Base-by-base conservation (phyloP, 2,113 vertebrate species). In the Menura novaehollandiae region DNA sequence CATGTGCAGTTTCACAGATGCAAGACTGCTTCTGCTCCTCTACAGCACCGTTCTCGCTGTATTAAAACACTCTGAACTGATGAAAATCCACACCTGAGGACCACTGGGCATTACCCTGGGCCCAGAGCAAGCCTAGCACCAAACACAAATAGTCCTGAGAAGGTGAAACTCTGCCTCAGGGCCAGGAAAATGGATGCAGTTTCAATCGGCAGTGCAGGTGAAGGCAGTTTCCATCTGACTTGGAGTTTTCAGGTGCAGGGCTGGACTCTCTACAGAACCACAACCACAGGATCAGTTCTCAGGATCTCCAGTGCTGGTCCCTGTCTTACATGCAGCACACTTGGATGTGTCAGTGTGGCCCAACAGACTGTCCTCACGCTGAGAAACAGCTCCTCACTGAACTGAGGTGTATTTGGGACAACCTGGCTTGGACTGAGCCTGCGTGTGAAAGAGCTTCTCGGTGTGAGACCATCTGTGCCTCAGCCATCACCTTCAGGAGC, bases 401-500 rank as follows among this genome's bases (percentile, higher is more conserved):
- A 74, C 1, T 59, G 23, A 44, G 6, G 28, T 2, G 28, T n/a
- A 21, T 58, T 91, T 60, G 10, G 27, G 67, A 72, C n/a, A 68
- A 64, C 15, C 71, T 79, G 75, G 10, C 33, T 71, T 53, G 56
- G 44, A 26, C 10, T 28, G 6, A 75, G 53, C 37, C 63, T 53
- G 37, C 0, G 0, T 60, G 49, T 33, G 14, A 46, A 73, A 72
- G 15, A 18, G 11, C 12, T 88, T 62, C 46, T 64, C 9, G 1
- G 33, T 52, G 72, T 51, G 33, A 83, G 85, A 59, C 47, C n/a
- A 87, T 72, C 35, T 59, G 41, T 68, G 37, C 35, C 51, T 75
- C 77, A 63, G 62, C 68, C 39, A 51, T 41, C 74, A 62, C 44
- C 69, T 63, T 83, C 58, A 68, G 64, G 44, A 73, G 44, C 62